These are phyloP conservation scores for Pantherophis vulpinus DNA, from an alignment of 2,797 vertebrate genomes.

Conservation along the genomic window DNA sequence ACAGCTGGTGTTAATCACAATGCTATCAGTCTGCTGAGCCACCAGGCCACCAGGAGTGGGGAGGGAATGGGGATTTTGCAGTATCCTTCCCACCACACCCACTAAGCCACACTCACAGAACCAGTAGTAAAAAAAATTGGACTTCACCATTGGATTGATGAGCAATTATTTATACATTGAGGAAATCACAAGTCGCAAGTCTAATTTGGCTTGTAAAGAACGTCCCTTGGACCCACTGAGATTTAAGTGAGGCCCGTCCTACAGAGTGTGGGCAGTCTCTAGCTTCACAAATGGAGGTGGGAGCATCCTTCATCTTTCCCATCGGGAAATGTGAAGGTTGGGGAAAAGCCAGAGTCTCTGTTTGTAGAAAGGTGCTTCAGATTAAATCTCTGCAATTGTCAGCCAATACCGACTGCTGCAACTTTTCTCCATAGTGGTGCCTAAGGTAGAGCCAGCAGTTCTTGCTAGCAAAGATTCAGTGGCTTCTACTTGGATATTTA, in stretches of 20 bases:
- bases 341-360: not conserved
- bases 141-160: no score
- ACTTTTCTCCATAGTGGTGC: not conserved
- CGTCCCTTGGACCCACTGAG: not conserved
- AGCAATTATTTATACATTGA: not conserved
- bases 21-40: no score
- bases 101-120: no score
- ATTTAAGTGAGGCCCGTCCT: not conserved
- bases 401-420: not conserved
- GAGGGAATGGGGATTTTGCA: no score
- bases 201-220: not conserved
- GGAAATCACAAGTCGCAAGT: not conserved
- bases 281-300: not conserved
- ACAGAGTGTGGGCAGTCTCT: not conserved
- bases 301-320: not conserved
- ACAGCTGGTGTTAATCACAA: no score
- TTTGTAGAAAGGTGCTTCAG: not conserved
- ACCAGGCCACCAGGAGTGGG: no score
- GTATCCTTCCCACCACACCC: no score
- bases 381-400: not conserved
- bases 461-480: not conserved
- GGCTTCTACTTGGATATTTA: not conserved
- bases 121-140: no score
- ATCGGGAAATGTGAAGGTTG: not conserved
- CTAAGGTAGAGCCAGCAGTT: not conserved